Evolutionary conservation across 2,113 vertebrate genomes (phyloP), one percentile per base, ranked within the genome.

Genomic region (Tinamus guttatus): DNA sequence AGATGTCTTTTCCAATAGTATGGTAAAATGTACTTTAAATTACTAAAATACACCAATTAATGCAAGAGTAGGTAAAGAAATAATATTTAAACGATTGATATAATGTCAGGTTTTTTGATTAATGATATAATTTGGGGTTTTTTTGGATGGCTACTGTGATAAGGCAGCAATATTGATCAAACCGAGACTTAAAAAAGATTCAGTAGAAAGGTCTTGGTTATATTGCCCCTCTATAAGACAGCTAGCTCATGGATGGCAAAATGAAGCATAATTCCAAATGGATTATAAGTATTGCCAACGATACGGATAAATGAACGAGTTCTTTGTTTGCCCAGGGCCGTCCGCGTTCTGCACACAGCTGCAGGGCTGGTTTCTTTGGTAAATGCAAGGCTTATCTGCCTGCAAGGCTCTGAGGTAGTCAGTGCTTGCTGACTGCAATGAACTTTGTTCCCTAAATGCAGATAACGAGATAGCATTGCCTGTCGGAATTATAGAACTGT

Each of bases 1-100:
- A 99, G 88, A 96, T 96, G 22, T 98, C 98, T 76, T 99, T 99
- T 94, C 95, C 98, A 60, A 98, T 99, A 89, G 64, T 99, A 77
- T 99, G 99, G 99, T 99, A 97, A 96, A 96, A 93, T 87, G 18
- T 7, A 19, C 71, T 96, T 68, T 68, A 76, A 95, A 91, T 75
- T 62, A n/a, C n/a, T 71, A 64, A 90, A 89, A 41, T 18, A 17
- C 16, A 47, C 40, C 43, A 58, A 83, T 64, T 38, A 49, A 77
- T 84, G 17, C 34, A 77, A 45, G 49, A 78, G 32, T 2, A 20
- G 65, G 9, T 20, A 65, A 45, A 88, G 19, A 27, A 51, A 89
- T 36, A 8, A 34, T 54, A 9, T 11, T 38, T 56, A 32, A 76
- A 69, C 25, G n/a, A 0, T n/a, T 56, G 27, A 56, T 81, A 9